phyloP scores from a whole-genome alignment of 1,140 invertebrate species.

The Drosophila novamexicana region DNA sequence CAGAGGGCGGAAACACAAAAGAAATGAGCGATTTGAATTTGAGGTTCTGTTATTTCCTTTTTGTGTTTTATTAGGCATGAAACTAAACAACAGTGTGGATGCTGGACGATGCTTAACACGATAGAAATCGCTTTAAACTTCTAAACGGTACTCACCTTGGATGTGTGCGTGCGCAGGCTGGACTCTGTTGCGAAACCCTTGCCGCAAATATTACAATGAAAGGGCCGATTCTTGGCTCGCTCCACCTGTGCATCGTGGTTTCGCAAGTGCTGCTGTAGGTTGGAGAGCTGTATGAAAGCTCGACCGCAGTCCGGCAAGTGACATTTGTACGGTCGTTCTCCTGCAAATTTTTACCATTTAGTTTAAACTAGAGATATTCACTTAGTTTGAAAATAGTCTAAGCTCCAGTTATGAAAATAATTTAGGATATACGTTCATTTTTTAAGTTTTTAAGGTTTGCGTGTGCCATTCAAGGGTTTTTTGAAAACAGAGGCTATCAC shows the following conservation, averaged over 20 bases:
- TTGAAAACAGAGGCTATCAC: too few relatives aligned
- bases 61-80: conserved; percentile 36
- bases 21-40: not conserved
- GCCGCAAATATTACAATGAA: conserved; percentile 98
- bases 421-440: not conserved
- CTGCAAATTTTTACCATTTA: conserved; percentile 85
- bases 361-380: too few relatives aligned
- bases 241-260: conserved; percentile 98
- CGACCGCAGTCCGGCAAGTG: conserved; percentile 97
- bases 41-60: not conserved
- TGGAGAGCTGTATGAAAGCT: conserved; percentile 98
- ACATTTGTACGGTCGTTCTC: conserved; percentile 98
- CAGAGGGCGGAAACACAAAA: not conserved
- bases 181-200: conserved; percentile 98
- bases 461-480: too few relatives aligned
- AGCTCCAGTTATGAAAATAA: not conserved
- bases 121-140: too few relatives aligned
- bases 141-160: conserved; percentile 92
- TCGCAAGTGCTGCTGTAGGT: conserved; percentile 97
- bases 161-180: conserved; percentile 96
- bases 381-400: conserved; percentile 49
- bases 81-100: not conserved
- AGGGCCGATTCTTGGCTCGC: conserved; percentile 96
- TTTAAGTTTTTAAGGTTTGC: too few relatives aligned
- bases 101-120: too few relatives aligned